Percentiles rank a stretch among this genome's conserved stretches.
phyloP scores from a whole-genome alignment of 2,797 vertebrate species.

The Halcyon leucocephala region DNA sequence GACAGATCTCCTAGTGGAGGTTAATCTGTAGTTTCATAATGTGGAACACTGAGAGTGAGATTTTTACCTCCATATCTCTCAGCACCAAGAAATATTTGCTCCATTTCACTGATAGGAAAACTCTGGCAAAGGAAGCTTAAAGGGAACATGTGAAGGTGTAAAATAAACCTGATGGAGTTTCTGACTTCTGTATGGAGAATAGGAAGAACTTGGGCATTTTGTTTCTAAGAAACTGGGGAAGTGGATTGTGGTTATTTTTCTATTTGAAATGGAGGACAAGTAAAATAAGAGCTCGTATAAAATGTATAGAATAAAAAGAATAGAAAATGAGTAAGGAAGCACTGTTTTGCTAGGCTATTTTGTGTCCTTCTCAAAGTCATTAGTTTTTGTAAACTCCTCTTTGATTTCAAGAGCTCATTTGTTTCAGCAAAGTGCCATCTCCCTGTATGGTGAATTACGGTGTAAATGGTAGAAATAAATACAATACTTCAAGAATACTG shows the following conservation, averaged over 20 bases:
- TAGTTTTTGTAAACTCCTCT: not conserved
- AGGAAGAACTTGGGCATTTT: not conserved
- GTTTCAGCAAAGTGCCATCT: not conserved
- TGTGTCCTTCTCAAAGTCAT: not conserved
- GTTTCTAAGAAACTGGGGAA: not conserved
- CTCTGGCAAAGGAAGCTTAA: not conserved
- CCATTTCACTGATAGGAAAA: not conserved
- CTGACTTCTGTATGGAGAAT: not conserved
- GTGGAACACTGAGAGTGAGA: not conserved
- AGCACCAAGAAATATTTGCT: not conserved
- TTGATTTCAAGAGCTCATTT: not conserved
- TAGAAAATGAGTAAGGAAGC: not conserved
- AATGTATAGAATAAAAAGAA: not conserved
- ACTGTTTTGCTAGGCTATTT: not conserved
- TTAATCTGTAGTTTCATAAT: not conserved
- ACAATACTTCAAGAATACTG: not conserved
- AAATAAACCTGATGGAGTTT: not conserved
- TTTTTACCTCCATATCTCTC: not conserved
- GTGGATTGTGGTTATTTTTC: not conserved
- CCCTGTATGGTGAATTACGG: not conserved
- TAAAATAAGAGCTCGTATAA: not conserved
- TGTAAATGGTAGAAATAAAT: not conserved
- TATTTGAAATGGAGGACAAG: not conserved
- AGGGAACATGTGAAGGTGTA: not conserved
- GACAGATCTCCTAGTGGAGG: not conserved